Conservation (phyloP, 2,888 invertebrate species). For the Aphrophora alni region DNA sequence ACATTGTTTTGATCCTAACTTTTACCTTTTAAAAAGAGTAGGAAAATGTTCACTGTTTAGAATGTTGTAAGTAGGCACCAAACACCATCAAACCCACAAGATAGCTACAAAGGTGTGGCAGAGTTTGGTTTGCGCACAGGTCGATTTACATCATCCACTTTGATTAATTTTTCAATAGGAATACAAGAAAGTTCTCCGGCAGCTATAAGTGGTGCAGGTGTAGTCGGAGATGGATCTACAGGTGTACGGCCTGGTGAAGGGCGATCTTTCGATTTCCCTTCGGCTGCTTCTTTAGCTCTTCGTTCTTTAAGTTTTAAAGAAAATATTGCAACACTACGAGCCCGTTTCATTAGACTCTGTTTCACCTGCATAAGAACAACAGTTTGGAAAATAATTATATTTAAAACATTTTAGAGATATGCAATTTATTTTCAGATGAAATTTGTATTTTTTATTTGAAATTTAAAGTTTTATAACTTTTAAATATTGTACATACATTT, state of each 20-base stretch:
- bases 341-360: conserved; percentile 81
- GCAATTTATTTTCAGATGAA: too few relatives aligned
- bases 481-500: too few relatives aligned
- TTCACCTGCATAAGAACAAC: conserved; percentile 55
- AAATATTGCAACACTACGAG: conserved; percentile 85
- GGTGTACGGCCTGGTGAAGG: conserved; percentile 41
- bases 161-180: conserved; percentile 77
- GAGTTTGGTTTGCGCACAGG: not conserved
- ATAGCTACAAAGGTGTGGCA: not conserved
- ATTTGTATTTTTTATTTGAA: too few relatives aligned
- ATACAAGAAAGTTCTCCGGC: conserved; percentile 76
- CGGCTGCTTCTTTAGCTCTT: conserved; percentile 78
- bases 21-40: not conserved
- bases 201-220: conserved; percentile 29
- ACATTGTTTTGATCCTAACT: not conserved
- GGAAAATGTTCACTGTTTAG: not conserved
- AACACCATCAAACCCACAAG: not conserved
- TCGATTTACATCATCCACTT: conserved; percentile 59
- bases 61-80: not conserved
- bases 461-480: too few relatives aligned
- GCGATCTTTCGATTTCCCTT: conserved; percentile 57
- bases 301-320: conserved; percentile 79
- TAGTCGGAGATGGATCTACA: conserved; percentile 20
- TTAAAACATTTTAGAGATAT: too few relatives aligned
- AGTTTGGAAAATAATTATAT: not conserved